These are phyloP conservation scores for Serilophus lunatus DNA, from an alignment of 2,113 vertebrate species.

Conservation along the genomic window DNA sequence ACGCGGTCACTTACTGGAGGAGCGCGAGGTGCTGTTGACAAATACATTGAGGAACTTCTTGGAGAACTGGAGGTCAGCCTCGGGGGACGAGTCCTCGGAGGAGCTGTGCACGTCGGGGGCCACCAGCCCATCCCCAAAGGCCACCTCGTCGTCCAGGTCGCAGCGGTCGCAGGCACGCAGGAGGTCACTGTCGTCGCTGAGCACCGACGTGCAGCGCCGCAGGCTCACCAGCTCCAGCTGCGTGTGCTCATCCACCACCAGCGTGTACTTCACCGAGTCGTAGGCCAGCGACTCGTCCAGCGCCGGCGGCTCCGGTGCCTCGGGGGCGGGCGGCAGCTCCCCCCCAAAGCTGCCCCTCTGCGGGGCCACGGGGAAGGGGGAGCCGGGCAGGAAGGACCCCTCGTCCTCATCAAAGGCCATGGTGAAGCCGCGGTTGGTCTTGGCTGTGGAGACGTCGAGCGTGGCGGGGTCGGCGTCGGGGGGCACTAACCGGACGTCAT, in stretches of 20 bases:
- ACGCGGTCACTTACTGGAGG: constrained; percentile 85
- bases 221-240: constrained; percentile 95
- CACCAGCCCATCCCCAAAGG: constrained; percentile 73
- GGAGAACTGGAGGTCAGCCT: constrained; percentile 94
- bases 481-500: constrained; percentile 49
- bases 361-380: constrained; percentile 67
- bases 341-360: constrained; percentile 62
- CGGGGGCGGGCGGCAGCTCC: constrained; percentile 45
- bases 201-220: constrained; percentile 88
- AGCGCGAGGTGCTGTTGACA: constrained; percentile 94
- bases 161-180: constrained; percentile 83
- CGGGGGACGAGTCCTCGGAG: constrained; percentile 87
- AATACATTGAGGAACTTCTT: constrained; percentile 99
- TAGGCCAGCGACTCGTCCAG: constrained; percentile 87
- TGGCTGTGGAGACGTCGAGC: constrained; percentile 79
- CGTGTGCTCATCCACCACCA: constrained; percentile 97
- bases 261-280: constrained; percentile 95
- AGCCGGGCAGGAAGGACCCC: constrained; percentile 66
- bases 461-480: not conserved
- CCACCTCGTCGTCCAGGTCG: constrained; percentile 63
- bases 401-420: constrained; percentile 84
- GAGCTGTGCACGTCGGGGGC: constrained; percentile 47
- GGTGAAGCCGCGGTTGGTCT: constrained; percentile 85
- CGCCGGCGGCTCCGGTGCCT: constrained; percentile 36
- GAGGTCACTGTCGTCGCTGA: constrained; percentile 87